Evolutionary conservation across 2,888 invertebrate species (phyloP).

Genomic region (Lasioglossum lativentre): DNA sequence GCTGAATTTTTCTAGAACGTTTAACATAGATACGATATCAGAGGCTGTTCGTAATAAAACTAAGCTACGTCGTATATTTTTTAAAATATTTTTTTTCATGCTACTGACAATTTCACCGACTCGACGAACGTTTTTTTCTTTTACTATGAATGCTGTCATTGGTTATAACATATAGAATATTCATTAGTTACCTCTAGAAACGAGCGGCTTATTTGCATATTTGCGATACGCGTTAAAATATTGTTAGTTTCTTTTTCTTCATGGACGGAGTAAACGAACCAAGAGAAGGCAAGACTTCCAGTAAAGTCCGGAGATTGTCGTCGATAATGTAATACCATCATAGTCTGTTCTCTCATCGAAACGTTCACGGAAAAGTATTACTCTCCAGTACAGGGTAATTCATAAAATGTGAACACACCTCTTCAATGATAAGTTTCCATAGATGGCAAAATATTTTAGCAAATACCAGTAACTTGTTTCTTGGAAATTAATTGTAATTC

Average conservation of each 20-base stretch:
- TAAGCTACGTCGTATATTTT: neutral
- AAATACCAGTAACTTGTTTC: neutral
- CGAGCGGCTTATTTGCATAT: slow-evolving; percentile 65
- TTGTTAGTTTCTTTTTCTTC: slow-evolving; percentile 23
- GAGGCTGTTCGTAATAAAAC: slow-evolving; percentile 58
- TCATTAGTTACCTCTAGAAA: slow-evolving; percentile 65
- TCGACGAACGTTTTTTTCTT: slow-evolving; percentile 9
- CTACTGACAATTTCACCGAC: neutral
- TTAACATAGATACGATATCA: slow-evolving; percentile 35
- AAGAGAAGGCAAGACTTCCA: slow-evolving; percentile 43
- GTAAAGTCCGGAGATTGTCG: slow-evolving; percentile 36
- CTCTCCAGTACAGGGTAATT: neutral
- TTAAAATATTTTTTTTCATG: neutral
- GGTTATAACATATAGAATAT: slow-evolving; percentile 60
- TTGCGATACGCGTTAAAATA: slow-evolving; percentile 56
- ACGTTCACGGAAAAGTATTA: neutral
- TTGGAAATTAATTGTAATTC: neutral
- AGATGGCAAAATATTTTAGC: neutral
- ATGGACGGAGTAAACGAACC: slow-evolving; percentile 42
- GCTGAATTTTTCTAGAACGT: slow-evolving; percentile 52
- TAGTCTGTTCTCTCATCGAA: slow-evolving; percentile 33
- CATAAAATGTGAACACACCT: slow-evolving; percentile 3
- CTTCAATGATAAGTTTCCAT: neutral
- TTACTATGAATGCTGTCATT: slow-evolving; percentile 51
- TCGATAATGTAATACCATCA: slow-evolving; percentile 53